phyloP scores from a whole-genome alignment of 2,113 vertebrate species.

The Progne subis region DNA sequence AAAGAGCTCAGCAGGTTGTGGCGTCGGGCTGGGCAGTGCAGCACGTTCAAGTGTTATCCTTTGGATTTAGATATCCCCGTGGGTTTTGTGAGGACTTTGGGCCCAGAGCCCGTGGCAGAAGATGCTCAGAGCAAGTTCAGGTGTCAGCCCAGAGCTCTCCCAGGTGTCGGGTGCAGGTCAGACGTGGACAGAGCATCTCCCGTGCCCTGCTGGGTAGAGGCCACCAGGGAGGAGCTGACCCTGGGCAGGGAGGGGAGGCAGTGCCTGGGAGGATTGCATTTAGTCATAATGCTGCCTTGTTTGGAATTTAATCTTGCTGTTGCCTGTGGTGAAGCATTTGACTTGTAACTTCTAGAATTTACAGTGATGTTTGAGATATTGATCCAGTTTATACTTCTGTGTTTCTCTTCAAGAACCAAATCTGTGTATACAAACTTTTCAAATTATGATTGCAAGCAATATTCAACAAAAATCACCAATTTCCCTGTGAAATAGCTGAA shows the following conservation, averaged over 20 bases:
- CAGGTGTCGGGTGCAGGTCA: background rate
- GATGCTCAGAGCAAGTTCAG: background rate
- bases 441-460: background rate
- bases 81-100: background rate
- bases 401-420: background rate
- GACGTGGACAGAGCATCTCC: background rate
- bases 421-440: background rate
- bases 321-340: background rate
- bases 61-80: rapidly evolving
- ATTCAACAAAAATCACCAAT: background rate
- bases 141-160: background rate
- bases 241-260: background rate
- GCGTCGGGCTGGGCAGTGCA: background rate
- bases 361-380: background rate
- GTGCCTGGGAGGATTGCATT: background rate
- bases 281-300: background rate
- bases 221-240: background rate
- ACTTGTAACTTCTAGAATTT: background rate
- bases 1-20: background rate
- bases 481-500: background rate
- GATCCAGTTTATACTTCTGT: background rate
- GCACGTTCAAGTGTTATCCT: background rate
- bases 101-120: background rate
- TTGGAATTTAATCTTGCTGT: background rate
- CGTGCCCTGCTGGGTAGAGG: background rate